Percentiles rank a stretch among this genome's conserved stretches.
Conservation (phyloP, 2,888 invertebrate genomes). For the Laspeyria flexula region DNA sequence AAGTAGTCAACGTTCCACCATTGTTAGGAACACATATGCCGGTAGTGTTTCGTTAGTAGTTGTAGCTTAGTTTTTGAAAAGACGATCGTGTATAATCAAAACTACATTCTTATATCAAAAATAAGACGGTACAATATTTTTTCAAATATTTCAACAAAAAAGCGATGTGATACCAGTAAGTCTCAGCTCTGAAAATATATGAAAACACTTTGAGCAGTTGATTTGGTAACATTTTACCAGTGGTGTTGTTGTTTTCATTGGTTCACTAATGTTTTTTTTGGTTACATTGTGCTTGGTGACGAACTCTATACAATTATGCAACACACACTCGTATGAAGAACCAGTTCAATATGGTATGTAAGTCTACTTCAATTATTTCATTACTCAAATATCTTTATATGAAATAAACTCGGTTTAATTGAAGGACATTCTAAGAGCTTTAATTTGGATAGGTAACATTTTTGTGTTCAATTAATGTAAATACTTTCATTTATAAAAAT, state of each 20-base stretch:
- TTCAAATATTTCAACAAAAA: neutral
- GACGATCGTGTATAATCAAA: neutral
- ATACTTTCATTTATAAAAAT: no score
- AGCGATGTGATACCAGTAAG: neutral
- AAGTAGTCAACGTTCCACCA: conserved; percentile 42
- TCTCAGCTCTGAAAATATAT: neutral
- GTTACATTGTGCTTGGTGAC: conserved; percentile 19
- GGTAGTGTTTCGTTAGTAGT: conserved; percentile 19
- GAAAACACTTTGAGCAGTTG: neutral
- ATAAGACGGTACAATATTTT: neutral
- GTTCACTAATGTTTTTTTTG: conserved; percentile 20
- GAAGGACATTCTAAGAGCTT: no score
- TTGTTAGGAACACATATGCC: conserved; percentile 43
- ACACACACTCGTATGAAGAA: conserved; percentile 3
- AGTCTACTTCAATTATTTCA: no score
- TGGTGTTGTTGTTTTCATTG: conserved; percentile 8
- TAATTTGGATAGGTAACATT: no score
- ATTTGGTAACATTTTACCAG: neutral
- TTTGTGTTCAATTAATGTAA: no score
- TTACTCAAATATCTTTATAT: no score
- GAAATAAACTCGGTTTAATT: no score
- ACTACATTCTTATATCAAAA: neutral
- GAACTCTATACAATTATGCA: conserved; percentile 6
- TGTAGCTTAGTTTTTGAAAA: conserved; percentile 28
- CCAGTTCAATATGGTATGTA: conserved; percentile 27